Evolutionary conservation across 2,113 vertebrate species (phyloP).

Genomic region (Ptychochromis oligacanthus): DNA sequence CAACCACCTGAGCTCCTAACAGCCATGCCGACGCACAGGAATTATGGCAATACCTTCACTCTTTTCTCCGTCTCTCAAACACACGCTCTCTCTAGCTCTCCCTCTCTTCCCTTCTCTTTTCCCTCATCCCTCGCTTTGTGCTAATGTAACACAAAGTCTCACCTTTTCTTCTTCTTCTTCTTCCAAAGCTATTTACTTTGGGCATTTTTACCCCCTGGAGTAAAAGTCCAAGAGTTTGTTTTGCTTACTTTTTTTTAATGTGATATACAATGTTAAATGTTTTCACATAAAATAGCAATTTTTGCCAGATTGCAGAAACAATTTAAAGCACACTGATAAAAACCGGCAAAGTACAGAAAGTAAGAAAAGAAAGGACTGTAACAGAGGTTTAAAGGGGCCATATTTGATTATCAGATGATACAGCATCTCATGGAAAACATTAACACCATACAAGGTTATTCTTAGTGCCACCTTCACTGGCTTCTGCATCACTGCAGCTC

Average conservation of each 20-base stretch:
- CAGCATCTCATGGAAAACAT: neutral
- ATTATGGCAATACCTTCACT: constrained; percentile 96
- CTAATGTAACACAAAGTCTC: constrained; percentile 75
- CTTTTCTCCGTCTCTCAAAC: constrained; percentile 67
- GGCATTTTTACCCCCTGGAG: constrained; percentile 25
- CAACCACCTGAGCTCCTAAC: constrained; percentile 97
- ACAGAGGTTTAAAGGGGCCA: neutral
- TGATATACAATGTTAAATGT: constrained; percentile 13
- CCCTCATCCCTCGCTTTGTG: constrained; percentile 54
- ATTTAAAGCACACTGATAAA: neutral
- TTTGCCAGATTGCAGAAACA: neutral
- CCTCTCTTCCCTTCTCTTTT: constrained; percentile 20
- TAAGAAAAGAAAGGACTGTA: neutral
- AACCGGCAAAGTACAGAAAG: neutral
- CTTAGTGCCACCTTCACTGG: constrained; percentile 31
- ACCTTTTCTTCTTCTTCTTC: constrained; percentile 38
- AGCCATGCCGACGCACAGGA: constrained; percentile 94
- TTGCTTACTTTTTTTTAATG: neutral
- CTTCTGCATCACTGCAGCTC: neutral
- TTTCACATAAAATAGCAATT: neutral
- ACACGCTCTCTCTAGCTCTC: constrained; percentile 11
- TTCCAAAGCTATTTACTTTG: constrained; percentile 41
- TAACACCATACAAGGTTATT: constrained; percentile 4
- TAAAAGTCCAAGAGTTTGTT: constrained; percentile 15
- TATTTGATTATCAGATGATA: neutral